A percentile compares a stretch with the other conserved stretches of the same genome.
Evolutionary conservation across 1,140 invertebrate species (phyloP).

Genomic region (Sipha flava): DNA sequence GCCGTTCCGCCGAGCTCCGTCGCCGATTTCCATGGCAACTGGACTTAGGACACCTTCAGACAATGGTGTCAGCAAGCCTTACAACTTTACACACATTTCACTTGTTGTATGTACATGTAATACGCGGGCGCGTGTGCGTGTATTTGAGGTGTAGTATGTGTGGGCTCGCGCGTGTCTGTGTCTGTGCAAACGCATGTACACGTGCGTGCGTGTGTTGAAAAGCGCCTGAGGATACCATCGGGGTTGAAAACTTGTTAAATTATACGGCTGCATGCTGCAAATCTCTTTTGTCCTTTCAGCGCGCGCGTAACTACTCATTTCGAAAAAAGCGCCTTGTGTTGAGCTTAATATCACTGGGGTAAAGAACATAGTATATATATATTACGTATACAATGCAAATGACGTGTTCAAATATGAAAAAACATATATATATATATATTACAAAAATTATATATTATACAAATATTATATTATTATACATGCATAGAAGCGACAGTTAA

Average conservation of each 20-base stretch:
- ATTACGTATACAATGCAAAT: no score
- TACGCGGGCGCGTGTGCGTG: no score
- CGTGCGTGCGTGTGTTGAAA: background rate
- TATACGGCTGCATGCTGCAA: background rate
- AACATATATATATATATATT: background rate
- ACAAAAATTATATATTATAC: background rate
- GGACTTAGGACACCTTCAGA: conserved; percentile 30
- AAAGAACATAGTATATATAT: no score
- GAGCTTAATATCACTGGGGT: no score
- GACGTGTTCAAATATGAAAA: no score
- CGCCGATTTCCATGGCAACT: background rate
- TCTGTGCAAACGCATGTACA: no score
- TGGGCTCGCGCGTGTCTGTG: background rate
- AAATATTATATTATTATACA: no score
- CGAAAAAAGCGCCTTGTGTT: no score
- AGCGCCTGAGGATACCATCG: background rate
- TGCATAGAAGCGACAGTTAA: no score
- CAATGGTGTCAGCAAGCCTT: background rate
- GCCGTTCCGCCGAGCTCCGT: background rate
- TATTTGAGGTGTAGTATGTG: background rate
- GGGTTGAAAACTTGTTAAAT: conserved; percentile 3
- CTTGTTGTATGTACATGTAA: background rate
- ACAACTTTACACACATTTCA: background rate
- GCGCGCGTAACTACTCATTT: no score
- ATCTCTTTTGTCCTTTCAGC: background rate